These are phyloP conservation scores for Timandra comae DNA, from an alignment of 2,888 invertebrate genomes.

Conservation along the genomic window DNA sequence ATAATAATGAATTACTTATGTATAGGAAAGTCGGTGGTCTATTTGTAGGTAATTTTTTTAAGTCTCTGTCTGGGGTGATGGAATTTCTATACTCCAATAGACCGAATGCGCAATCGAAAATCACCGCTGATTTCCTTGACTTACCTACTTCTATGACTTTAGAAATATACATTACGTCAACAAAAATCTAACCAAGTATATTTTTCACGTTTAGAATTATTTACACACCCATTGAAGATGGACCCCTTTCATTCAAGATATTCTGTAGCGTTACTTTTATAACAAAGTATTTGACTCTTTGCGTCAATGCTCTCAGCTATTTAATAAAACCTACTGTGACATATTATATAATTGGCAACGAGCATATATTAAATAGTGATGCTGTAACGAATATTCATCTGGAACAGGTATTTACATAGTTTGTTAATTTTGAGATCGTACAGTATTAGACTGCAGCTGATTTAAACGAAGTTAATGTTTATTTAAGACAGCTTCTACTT, in stretches of 20 bases:
- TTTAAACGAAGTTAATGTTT: no score
- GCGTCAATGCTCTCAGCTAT: constrained; percentile 70
- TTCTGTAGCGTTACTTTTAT: constrained; percentile 73
- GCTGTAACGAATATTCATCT: constrained; percentile 60
- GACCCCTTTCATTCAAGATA: constrained; percentile 73
- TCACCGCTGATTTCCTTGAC: no score
- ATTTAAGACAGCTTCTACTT: constrained; percentile 63
- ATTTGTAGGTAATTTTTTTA: no score
- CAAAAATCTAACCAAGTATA: no score
- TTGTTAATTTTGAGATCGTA: neutral
- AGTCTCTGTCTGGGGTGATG: no score
- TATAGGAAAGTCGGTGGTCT: no score
- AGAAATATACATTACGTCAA: no score
- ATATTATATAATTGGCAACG: constrained; percentile 59
- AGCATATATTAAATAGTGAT: constrained; percentile 51
- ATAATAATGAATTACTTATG: no score
- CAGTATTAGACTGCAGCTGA: neutral
- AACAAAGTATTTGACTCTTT: constrained; percentile 66
- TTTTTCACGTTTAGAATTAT: constrained; percentile 66
- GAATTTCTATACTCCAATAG: no score
- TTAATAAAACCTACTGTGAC: constrained; percentile 69
- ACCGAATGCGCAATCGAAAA: no score
- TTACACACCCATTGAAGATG: constrained; percentile 72
- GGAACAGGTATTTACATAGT: constrained; percentile 48
- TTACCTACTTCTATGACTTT: no score